Conservation (phyloP, 1,140 invertebrate species). For the Latrodectus geometricus region DNA sequence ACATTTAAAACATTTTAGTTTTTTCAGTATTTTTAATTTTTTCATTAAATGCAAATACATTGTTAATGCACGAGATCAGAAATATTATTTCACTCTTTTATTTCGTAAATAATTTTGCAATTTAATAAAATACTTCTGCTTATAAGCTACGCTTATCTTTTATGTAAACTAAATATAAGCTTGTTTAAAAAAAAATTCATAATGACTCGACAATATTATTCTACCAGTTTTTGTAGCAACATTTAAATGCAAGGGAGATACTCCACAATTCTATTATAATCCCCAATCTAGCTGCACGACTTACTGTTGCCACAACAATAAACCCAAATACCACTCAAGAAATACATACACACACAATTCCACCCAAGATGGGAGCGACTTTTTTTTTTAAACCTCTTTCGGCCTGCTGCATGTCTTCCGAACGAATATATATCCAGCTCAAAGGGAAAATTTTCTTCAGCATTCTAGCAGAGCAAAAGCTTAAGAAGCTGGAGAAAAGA, state of each 20-base stretch:
- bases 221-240: background rate
- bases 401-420: background rate
- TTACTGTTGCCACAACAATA: slow-evolving; percentile 42
- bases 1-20: no score
- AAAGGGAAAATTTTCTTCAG: slow-evolving; percentile 31
- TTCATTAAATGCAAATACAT: no score
- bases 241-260: background rate
- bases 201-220: no score
- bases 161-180: no score
- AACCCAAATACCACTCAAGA: slow-evolving; percentile 43
- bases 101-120: no score
- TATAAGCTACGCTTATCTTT: no score
- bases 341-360: slow-evolving; percentile 33
- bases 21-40: no score
- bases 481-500: slow-evolving; percentile 29
- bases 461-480: slow-evolving; percentile 46
- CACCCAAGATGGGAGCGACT: background rate
- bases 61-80: no score
- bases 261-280: background rate
- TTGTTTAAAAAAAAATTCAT: no score
- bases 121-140: no score
- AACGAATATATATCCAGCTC: background rate
- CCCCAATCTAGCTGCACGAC: background rate
- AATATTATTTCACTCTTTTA: no score
- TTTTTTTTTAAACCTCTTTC: slow-evolving; percentile 23